Base-by-base conservation (phyloP, 2,888 invertebrate genomes). In the Agrotis exclamationis region DNA sequence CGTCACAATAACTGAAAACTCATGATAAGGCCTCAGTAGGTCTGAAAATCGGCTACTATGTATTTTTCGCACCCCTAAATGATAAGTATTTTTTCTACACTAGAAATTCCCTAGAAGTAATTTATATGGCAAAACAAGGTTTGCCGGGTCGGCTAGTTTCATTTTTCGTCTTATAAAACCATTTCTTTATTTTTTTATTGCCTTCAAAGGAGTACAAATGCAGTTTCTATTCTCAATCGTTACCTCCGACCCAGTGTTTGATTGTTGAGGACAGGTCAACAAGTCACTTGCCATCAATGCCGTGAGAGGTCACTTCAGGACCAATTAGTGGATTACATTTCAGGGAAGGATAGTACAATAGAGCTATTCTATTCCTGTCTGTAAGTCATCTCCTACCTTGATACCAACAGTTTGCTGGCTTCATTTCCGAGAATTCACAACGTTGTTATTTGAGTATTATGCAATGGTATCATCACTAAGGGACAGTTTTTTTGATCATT, bases 311-410 rank as follows among this genome's bases (percentile, higher is more conserved):
- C 22, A 24, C 33, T 39, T 39, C 11, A 20, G 11, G 3, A 70
- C 14, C 18, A 20, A 47, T 47, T 53, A 47, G 7, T 53, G 45
- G n/a, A 51, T 73, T 13, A 51, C n/a, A 11, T 39, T 70, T 13
- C 22, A 51, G 18, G 24, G 2, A 0, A 51, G 33, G 33, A 39
- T 16, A 11, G 18, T 18, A 14, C 22, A 20, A 7, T 33, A 7
- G 33, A 33, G 14, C 11, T n/a, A n/a, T 20, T 45, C 16, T 47
- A 74, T 39, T 63, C 20, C 24, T 14, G 11, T 45, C 39, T 6
- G 6, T n/a, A n/a, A n/a, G 9, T 7, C 44, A 60, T 11, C 13
- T 3, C 18, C 6, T 20, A 39, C n/a, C 16, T 13, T 51, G n/a
- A 51, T 45, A 22, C 18, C 11, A 44, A 22, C 9, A 20, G 50